Base-by-base conservation (phyloP, 2,113 vertebrate genomes). In the Cynopterus brachyotis region DNA sequence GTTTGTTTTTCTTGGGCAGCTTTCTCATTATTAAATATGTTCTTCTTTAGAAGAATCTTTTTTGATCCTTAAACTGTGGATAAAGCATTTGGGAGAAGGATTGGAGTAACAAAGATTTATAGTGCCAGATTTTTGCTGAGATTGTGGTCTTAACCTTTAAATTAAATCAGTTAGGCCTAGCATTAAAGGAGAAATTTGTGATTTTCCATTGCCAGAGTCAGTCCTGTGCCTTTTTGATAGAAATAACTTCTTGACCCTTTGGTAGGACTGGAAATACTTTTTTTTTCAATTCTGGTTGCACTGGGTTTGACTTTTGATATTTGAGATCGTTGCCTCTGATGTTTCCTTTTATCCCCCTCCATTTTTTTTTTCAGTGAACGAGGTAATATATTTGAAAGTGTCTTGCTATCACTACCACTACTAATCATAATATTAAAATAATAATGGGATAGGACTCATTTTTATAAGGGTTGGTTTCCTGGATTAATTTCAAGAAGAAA, bases 201-300 rank as follows among this genome's bases (percentile, higher is more conserved):
- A 89, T 87, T 95, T 91, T 90, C 40, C 37, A 84, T 97, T 90
- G n/a, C 24, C 72, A 82, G 45, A 84, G 35, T 93, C 64, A 94
- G 2, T 55, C 60, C 28, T 62, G 1, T 85, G 66, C 59, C 85
- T 89, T 95, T 79, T 93, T 91, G 17, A 73, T 92, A 93, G 75
- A 86, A 92, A n/a, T 81, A 57, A 89, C n/a, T 83, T 91, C 16
- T 82, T 89, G 42, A 67, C 17, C 22, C n/a, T 57, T 53, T 78
- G 26, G 37, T 79, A 86, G 42, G 84, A 55, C 42, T 60, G 53
- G 93, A 79, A 78, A 53, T 53, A 53, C 67, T 95, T 89, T 28
- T 4, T 10, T 87, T 94, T 93, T 94, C 28, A 76, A 24, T 95
- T 94, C 66, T 22, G 45, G 6, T 93, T 75, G 75, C 92, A 62